Evolutionary conservation across 2,113 vertebrate genomes (phyloP), one percentile per base, ranked within the genome.

Genomic region (Gymnorhina tibicen): DNA sequence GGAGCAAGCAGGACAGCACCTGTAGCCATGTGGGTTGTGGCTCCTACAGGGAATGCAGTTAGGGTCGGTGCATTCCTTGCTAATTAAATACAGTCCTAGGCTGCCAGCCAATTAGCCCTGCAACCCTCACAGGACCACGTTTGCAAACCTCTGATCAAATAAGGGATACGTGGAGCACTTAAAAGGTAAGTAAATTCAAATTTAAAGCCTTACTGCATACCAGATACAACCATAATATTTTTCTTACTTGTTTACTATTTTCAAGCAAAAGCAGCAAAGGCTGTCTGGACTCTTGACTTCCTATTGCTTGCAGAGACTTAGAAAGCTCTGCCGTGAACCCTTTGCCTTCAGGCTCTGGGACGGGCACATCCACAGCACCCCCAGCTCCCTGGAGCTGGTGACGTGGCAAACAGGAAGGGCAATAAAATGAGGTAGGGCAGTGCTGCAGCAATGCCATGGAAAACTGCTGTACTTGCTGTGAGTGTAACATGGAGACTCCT

Each of bases 21-120:
- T 92, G 84, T 59, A 89, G 76, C 77, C 47, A 2, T 4, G 49
- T 35, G 75, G 75, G 59, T 3, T 79, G 63, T 3, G 2, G 67
- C 68, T 95, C 42, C 64, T 49, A 18, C 33, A 55, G 79, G 33
- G 81, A 91, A 85, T 17, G 32, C 62, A 64, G 85, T 49, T 42
- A 30, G 6, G 6, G 53, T 49, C 0, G 0, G 14, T 64, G 91
- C 78, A 76, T 87, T 95, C 91, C 87, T 95, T 67, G 47, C 58
- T 94, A 88, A 95, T 82, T 85, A 91, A 93, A 87, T 22, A 50
- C 85, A 93, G 87, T 59, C 74, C 75, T 30, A 81, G 89, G 74
- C 81, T 91, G 52, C 32, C 7, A 55, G 77, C 55, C 73, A 72
- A 4, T 59, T 85, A 47, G n/a, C 66, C 74, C 80, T 92, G 66